phyloP scores from a whole-genome alignment of 2,797 vertebrate genomes.

The Dendrocincla fuliginosa region DNA sequence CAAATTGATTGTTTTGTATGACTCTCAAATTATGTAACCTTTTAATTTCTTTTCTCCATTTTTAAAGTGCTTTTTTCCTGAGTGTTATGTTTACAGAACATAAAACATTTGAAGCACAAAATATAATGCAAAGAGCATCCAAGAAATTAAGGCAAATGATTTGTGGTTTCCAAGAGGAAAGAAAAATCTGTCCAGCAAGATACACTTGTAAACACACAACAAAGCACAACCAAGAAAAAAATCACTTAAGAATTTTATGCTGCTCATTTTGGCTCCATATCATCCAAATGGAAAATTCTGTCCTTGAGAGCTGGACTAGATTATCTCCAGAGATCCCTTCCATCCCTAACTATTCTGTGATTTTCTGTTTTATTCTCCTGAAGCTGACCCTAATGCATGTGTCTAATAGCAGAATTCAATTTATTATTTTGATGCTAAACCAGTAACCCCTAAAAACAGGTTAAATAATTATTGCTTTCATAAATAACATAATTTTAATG shows the following conservation, averaged over 20 bases:
- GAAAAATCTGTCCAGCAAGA: not conserved
- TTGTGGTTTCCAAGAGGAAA: not conserved
- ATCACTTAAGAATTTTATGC: not conserved
- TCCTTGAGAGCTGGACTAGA: not conserved
- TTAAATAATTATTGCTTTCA: not conserved
- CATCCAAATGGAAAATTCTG: not conserved
- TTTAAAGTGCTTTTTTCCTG: not conserved
- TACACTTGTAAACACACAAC: not conserved
- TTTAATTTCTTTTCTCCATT: not conserved
- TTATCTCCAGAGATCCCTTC: not conserved
- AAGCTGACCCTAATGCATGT: not conserved
- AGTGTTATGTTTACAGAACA: not conserved
- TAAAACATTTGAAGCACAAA: not conserved
- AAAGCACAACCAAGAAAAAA: not conserved
- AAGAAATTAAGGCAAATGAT: not conserved
- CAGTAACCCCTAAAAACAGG: accelerated
- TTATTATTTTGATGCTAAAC: not conserved
- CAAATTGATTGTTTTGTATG: not conserved
- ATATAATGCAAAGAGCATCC: not conserved
- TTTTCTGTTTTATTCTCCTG: not conserved
- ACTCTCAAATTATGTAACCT: not conserved
- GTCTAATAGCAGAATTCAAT: not conserved
- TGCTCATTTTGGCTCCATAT: not conserved
- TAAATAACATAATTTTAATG: not conserved
- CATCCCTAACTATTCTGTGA: not conserved